Percentiles rank a stretch among this genome's conserved stretches.
Evolutionary conservation across 2,797 vertebrate genomes (phyloP).

Genomic region (Takifugu ocellatus): DNA sequence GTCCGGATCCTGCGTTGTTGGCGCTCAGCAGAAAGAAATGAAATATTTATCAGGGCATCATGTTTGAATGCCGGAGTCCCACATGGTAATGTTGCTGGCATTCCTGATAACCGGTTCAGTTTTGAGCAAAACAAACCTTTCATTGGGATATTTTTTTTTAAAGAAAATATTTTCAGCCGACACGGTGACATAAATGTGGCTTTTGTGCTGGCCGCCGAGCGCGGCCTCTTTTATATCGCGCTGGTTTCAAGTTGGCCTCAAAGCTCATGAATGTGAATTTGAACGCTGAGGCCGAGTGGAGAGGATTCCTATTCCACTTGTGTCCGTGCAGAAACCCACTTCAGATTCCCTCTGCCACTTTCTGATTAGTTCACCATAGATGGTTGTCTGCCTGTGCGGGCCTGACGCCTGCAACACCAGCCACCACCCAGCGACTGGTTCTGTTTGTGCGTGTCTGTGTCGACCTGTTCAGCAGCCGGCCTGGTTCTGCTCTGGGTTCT

Average conservation of each 20-base stretch:
- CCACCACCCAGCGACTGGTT: background rate
- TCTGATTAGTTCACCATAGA: slow-evolving; percentile 66
- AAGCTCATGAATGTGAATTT: slow-evolving; percentile 50
- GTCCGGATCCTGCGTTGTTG: slow-evolving; percentile 56
- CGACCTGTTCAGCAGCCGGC: slow-evolving; percentile 28
- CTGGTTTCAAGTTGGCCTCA: slow-evolving; percentile 54
- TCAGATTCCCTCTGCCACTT: slow-evolving; percentile 42
- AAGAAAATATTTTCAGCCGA: slow-evolving; percentile 31
- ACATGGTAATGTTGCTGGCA: slow-evolving; percentile 66
- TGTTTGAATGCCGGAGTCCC: slow-evolving; percentile 60
- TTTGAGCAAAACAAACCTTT: slow-evolving; percentile 59
- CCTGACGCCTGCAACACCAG: too few species aligned
- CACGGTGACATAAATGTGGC: slow-evolving; percentile 38
- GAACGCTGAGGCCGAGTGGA: slow-evolving; percentile 35
- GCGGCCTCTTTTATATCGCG: slow-evolving; percentile 26
- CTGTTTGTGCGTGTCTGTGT: slow-evolving; percentile 34
- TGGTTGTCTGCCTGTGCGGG: slow-evolving; percentile 44
- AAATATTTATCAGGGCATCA: slow-evolving; percentile 77
- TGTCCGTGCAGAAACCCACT: slow-evolving; percentile 49
- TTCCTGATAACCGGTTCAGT: slow-evolving; percentile 61
- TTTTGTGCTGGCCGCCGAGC: slow-evolving; percentile 23
- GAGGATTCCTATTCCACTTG: slow-evolving; percentile 39
- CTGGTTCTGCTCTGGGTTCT: slow-evolving; percentile 39
- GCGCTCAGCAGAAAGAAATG: slow-evolving; percentile 66
- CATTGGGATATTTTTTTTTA: slow-evolving; percentile 36